Evolutionary conservation across 1,140 invertebrate genomes (phyloP).

Genomic region (Apis laboriosa): DNA sequence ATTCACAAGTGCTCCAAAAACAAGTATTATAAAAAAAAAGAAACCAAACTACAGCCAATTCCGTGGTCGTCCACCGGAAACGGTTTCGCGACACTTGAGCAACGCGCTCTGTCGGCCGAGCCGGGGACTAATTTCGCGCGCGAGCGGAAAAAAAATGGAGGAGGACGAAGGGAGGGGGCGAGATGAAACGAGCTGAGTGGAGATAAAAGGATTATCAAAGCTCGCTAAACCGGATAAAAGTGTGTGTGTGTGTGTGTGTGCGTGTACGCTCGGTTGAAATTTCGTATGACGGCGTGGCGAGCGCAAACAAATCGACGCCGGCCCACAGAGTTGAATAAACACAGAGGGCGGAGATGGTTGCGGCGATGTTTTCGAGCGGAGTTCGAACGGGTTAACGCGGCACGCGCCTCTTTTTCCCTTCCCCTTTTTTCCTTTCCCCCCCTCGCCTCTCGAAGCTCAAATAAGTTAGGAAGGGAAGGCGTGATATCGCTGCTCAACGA

Average conservation of each 20-base stretch:
- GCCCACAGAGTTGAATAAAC: slow-evolving; percentile 16
- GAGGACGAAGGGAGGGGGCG: too few species aligned
- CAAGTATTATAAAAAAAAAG: too few species aligned
- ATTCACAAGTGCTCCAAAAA: background rate
- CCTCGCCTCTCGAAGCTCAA: slow-evolving; percentile 28
- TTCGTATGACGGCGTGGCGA: slow-evolving; percentile 3
- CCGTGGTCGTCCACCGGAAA: background rate
- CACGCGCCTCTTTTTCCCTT: slow-evolving; percentile 42
- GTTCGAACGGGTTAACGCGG: slow-evolving; percentile 23
- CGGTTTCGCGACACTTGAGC: background rate
- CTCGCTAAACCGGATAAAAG: background rate
- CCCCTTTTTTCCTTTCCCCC: too few species aligned
- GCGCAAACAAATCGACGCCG: slow-evolving; percentile 33
- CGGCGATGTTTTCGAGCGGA: background rate
- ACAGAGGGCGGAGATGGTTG: slow-evolving; percentile 8
- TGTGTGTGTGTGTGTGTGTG: too few species aligned
- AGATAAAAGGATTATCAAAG: background rate
- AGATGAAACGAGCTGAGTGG: background rate
- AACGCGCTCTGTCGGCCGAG: background rate
- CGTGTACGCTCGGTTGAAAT: slow-evolving; percentile 1
- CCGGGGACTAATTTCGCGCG: too few species aligned
- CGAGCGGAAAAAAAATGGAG: background rate
- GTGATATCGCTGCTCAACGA: slow-evolving; percentile 55
- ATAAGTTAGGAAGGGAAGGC: slow-evolving; percentile 37
- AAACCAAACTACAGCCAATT: slow-evolving; percentile 1